phyloP scores from a whole-genome alignment of 1,140 invertebrate genomes.

The Himalopsyche phryganea region DNA sequence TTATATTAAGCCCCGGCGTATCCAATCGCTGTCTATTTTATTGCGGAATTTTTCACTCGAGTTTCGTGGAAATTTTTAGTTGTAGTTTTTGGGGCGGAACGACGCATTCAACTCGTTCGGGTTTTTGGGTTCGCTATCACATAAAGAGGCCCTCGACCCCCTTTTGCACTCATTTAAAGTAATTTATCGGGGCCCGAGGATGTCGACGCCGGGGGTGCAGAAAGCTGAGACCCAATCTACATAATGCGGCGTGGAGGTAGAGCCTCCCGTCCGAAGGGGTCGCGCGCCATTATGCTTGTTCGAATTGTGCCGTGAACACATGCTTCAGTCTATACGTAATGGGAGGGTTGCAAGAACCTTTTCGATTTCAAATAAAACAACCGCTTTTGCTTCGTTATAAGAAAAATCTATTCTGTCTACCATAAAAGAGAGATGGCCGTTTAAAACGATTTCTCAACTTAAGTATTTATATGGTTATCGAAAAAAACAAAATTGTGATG shows the following conservation, averaged over 20 bases:
- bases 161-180: slow-evolving; percentile 30
- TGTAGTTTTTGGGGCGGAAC: not conserved
- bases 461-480: too few species aligned
- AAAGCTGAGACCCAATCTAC: slow-evolving; percentile 24
- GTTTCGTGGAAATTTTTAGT: slow-evolving; percentile 7
- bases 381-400: too few species aligned
- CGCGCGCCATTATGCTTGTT: slow-evolving; percentile 10
- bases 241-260: slow-evolving; percentile 17
- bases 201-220: not conserved
- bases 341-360: not conserved
- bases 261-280: not conserved
- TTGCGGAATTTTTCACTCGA: slow-evolving; percentile 3
- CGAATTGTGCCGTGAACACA: slow-evolving; percentile 9
- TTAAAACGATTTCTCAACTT: too few species aligned
- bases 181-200: slow-evolving; percentile 20
- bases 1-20: slow-evolving; percentile 4
- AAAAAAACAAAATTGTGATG: too few species aligned
- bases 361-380: too few species aligned
- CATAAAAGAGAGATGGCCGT: too few species aligned
- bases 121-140: too few species aligned
- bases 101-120: too few species aligned
- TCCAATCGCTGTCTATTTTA: slow-evolving; percentile 14
- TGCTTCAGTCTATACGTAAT: slow-evolving; percentile 5
- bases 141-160: not conserved
- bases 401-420: too few species aligned